phyloP scores from a whole-genome alignment of 2,797 vertebrate species.

The Ptychobarbus kaznakovi region DNA sequence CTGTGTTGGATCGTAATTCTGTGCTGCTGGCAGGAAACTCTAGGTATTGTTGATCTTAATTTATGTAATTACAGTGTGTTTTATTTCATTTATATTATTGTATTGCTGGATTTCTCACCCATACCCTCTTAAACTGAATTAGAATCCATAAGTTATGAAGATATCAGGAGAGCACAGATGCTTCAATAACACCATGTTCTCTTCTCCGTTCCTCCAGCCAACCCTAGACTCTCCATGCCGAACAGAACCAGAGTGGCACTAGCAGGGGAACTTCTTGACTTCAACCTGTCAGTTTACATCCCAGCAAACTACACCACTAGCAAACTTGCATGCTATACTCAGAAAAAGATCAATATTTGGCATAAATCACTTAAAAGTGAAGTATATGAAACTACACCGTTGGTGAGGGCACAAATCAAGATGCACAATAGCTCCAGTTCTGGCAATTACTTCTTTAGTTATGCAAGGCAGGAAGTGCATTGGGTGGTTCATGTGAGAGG shows the following conservation, averaged over 20 bases:
- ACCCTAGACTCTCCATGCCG: background rate
- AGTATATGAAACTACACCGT: rapidly evolving
- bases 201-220: conserved; percentile 23
- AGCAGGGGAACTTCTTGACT: conserved; percentile 33
- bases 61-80: background rate
- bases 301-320: conserved; percentile 52
- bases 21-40: conserved; percentile 12
- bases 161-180: conserved; percentile 3
- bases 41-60: conserved; percentile 25
- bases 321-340: conserved; percentile 16
- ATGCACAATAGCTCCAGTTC: conserved; percentile 52
- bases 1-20: conserved; percentile 28
- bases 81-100: conserved; percentile 15
- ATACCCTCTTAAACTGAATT: conserved; percentile 1
- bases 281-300: rapidly evolving
- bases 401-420: rapidly evolving
- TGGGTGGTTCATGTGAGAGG: conserved; percentile 73
- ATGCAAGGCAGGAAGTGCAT: background rate
- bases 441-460: conserved; percentile 72
- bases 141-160: background rate
- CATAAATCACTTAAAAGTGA: rapidly evolving
- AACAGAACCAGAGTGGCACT: conserved; percentile 67
- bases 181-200: conserved; percentile 10
- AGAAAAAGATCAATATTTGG: rapidly evolving
- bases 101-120: background rate